Percentiles rank a stretch among this genome's conserved stretches.
phyloP scores from a whole-genome alignment of 2,888 invertebrate species.

The Andrena trimmerana region DNA sequence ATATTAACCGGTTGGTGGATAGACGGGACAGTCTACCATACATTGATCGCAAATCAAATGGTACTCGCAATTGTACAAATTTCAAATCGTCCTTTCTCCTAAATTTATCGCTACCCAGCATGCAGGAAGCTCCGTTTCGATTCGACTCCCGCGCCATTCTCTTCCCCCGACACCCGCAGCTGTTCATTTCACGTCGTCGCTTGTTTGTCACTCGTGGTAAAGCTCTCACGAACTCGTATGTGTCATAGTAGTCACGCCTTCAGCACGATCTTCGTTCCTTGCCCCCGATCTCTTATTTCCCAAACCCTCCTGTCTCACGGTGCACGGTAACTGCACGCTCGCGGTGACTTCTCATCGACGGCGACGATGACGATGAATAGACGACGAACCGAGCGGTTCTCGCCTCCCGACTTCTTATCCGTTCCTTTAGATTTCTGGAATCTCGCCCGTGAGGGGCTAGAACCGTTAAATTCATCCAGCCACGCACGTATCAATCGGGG shows the following conservation, averaged over 20 bases:
- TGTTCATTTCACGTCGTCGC: background rate
- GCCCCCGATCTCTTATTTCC: background rate
- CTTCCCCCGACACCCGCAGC: background rate
- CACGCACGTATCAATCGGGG: background rate
- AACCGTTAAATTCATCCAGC: background rate
- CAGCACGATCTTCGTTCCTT: background rate
- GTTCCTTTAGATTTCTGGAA: background rate
- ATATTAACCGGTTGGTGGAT: slow-evolving; percentile 10
- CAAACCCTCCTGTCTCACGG: background rate
- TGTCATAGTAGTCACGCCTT: background rate
- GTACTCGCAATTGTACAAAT: slow-evolving; percentile 24
- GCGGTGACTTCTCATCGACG: background rate
- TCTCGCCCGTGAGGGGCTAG: background rate
- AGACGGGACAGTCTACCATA: slow-evolving; percentile 39
- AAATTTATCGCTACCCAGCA: background rate
- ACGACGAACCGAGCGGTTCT: background rate
- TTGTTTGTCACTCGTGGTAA: background rate
- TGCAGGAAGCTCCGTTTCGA: background rate
- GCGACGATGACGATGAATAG: background rate
- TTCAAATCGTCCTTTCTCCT: background rate
- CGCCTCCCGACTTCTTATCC: background rate
- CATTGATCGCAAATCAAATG: background rate
- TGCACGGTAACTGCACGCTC: background rate
- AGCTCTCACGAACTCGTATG: background rate
- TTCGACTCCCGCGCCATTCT: background rate